A percentile compares a stretch with the other conserved stretches of the same genome.
Conservation (phyloP, 92 coral and sea anemone species). For the Phenganax subtilis region DNA sequence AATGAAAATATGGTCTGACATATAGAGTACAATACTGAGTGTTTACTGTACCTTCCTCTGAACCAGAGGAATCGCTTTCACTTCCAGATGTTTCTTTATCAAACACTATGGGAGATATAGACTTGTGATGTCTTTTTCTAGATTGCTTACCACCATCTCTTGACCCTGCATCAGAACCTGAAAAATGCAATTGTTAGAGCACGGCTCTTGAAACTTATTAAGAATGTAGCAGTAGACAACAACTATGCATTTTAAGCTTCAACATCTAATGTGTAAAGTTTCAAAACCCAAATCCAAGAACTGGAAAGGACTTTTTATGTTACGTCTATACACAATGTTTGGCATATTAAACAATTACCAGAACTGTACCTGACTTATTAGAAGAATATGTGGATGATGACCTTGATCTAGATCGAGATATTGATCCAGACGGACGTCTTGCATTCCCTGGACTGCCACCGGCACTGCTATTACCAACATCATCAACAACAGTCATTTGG, state of each 20-base stretch:
- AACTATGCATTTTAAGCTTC: too few relatives aligned
- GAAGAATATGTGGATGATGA: slow-evolving; percentile 66
- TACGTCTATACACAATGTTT: too few relatives aligned
- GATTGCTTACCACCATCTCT: slow-evolving; percentile 47
- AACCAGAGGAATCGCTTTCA: slow-evolving; percentile 59
- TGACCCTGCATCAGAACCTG: slow-evolving; percentile 49
- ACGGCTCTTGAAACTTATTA: not conserved
- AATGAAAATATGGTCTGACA: not conserved
- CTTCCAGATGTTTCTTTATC: slow-evolving; percentile 62
- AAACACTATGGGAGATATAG: slow-evolving; percentile 61
- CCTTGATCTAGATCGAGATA: slow-evolving; percentile 46
- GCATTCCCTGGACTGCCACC: slow-evolving; percentile 51
- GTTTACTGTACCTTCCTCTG: slow-evolving; percentile 51
- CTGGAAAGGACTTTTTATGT: too few relatives aligned
- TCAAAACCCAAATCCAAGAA: too few relatives aligned
- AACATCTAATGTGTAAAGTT: too few relatives aligned
- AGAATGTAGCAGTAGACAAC: not conserved
- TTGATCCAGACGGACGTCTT: slow-evolving; percentile 46
- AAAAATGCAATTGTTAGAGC: slow-evolving; percentile 41
- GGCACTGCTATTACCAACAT: slow-evolving; percentile 65
- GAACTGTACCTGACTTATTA: slow-evolving; percentile 62
- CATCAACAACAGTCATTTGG: slow-evolving; percentile 75
- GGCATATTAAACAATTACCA: not conserved
- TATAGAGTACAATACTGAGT: not conserved
- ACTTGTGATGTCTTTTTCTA: slow-evolving; percentile 59